Base-by-base conservation (phyloP, 2,888 invertebrate genomes). In the Scelioninae gen. 2 region DNA sequence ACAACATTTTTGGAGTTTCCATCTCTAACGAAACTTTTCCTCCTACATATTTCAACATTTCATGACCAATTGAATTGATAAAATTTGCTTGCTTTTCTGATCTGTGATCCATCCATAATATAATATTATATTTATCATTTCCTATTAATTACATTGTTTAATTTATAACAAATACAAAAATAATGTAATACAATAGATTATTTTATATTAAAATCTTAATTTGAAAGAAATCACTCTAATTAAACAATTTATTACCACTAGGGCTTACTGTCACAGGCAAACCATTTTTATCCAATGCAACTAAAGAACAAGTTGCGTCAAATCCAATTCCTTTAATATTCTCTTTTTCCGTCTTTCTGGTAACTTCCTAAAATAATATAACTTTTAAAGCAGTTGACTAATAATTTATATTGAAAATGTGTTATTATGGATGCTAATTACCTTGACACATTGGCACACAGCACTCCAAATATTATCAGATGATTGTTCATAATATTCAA, bases 1-100 rank as follows among this genome's bases (percentile, higher is more conserved):
- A 98, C 22, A 97, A 85, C 13, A 98, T 85, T 88, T 98, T 98
- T 0, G 98, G 97, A 68, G 94, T 92, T 89, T 98, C 92, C 97
- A 98, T 98, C 89, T 98, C 98, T n/a, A 96, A 88, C 0, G 97
- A 97, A 4, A 98, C 93, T 87, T 92, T 93, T 0, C 96, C 96
- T 1, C 98, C 98, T 1, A 96, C 95, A 87, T 92, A 95, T 79
- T 92, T 90, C 0, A 98, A 88, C 13, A 96, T 90, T 1, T 90
- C 87, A 87, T 96, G 94, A 6, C 90, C 88, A 0, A 91, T 90
- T 46, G 88, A 87, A 83, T 97, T 97, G 37, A 98, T 97, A 28
- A 88, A 86, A 48, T 91, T 89, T 0, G 97, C 93, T 88, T 98
- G 94, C 41, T 88, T 87, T 19, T 90, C 88, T 0, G 96, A 96